Evolutionary conservation across 1,140 invertebrate species (phyloP).

Genomic region (Pseudomyrmex flavicornis): DNA sequence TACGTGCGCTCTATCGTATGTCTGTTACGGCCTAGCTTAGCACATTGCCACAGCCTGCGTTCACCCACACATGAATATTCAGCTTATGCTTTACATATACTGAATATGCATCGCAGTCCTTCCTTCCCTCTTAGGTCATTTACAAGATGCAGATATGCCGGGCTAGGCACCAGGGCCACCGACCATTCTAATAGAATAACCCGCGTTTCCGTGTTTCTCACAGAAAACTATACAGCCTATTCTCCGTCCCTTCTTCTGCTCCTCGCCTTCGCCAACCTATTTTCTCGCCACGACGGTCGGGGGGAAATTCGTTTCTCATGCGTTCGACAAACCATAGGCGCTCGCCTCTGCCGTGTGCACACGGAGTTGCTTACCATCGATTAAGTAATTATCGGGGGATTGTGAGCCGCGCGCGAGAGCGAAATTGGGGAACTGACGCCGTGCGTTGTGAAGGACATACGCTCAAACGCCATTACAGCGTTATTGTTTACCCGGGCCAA

Average conservation of each 20-base stretch:
- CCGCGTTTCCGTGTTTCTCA: constrained; percentile 67
- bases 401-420: constrained; percentile 44
- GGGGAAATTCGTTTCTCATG: constrained; percentile 33
- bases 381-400: constrained; percentile 77
- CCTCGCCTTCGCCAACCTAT: no score
- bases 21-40: constrained; percentile 71
- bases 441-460: constrained; percentile 28
- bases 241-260: not conserved
- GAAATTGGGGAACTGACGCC: constrained; percentile 70
- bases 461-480: constrained; percentile 26
- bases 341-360: constrained; percentile 8
- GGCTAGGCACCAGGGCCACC: constrained; percentile 67
- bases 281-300: no score
- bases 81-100: constrained; percentile 82
- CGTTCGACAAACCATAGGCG: constrained; percentile 29
- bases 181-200: constrained; percentile 81
- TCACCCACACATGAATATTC: constrained; percentile 84
- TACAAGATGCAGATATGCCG: constrained; percentile 83
- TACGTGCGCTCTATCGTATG: constrained; percentile 32
- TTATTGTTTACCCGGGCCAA: constrained; percentile 24
- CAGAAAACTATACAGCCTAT: constrained; percentile 70
- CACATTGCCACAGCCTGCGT: constrained; percentile 79
- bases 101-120: constrained; percentile 84
- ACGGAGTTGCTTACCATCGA: constrained; percentile 73
- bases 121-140: constrained; percentile 84